These are phyloP conservation scores for Onychorhynchus coronatus DNA, from an alignment of 2,113 vertebrate species.

Conservation along the genomic window DNA sequence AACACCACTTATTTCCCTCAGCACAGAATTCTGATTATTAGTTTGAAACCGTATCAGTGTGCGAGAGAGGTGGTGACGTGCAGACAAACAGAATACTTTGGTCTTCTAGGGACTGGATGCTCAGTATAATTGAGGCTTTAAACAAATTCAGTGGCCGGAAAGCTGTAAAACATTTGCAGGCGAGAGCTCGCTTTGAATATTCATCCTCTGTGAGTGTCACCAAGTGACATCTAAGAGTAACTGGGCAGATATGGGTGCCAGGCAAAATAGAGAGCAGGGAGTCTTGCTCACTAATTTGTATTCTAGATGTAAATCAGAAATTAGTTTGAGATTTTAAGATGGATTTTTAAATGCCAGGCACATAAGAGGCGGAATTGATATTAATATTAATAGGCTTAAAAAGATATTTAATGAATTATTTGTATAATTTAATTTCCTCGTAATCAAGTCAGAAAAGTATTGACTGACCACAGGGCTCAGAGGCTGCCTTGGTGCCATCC, in stretches of 20 bases:
- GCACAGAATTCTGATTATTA: neutral
- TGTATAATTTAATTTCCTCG: conserved; percentile 74
- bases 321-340: conserved; percentile 73
- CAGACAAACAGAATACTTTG: neutral
- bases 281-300: conserved; percentile 61
- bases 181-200: conserved; percentile 69
- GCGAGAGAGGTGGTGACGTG: neutral
- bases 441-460: conserved; percentile 46
- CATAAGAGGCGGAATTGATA: conserved; percentile 66
- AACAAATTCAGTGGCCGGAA: conserved; percentile 50
- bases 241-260: conserved; percentile 63
- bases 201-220: conserved; percentile 65
- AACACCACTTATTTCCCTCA: fast-evolving
- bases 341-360: conserved; percentile 75
- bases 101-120: conserved; percentile 49
- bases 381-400: conserved; percentile 78
- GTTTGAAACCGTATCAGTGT: neutral
- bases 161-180: conserved; percentile 49
- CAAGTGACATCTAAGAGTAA: conserved; percentile 41
- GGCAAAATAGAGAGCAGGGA: conserved; percentile 41
- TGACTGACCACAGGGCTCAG: neutral
- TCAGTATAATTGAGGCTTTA: conserved; percentile 35
- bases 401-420: conserved; percentile 79
- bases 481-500: fast-evolving
- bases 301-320: conserved; percentile 70